phyloP scores from a whole-genome alignment of 1,140 invertebrate genomes.

The Drosophila equinoxialis region DNA sequence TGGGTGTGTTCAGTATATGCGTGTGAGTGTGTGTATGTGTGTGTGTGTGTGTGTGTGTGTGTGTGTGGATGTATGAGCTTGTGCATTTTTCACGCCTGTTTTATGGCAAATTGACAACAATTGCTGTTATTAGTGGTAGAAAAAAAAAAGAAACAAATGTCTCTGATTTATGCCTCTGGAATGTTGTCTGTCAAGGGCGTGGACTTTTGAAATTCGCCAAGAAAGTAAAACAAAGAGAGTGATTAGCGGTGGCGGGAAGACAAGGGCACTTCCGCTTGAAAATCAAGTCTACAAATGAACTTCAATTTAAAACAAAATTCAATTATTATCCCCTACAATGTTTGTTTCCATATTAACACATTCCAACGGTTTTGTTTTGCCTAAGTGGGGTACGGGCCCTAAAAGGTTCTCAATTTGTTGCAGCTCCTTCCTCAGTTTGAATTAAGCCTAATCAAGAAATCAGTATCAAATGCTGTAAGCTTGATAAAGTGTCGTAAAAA shows the following conservation, averaged over 20 bases:
- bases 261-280: conserved; percentile 65
- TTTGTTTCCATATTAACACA: conserved; percentile 66
- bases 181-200: conserved; percentile 79
- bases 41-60: neutral
- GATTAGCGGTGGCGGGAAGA: neutral
- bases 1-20: conserved; percentile 61
- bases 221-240: neutral
- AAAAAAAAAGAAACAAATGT: conserved; percentile 14
- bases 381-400: conserved; percentile 1
- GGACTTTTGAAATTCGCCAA: conserved; percentile 32
- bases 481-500: conserved; percentile 63
- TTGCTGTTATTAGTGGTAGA: conserved; percentile 73
- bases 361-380: conserved; percentile 25
- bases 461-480: conserved; percentile 58
- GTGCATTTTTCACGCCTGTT: conserved; percentile 80
- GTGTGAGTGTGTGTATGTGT: neutral
- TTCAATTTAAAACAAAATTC: conserved; percentile 48
- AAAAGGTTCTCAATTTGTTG: conserved; percentile 51
- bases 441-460: conserved; percentile 39
- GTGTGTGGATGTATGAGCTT: conserved; percentile 28
- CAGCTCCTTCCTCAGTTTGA: conserved; percentile 30
- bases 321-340: conserved; percentile 45
- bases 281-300: conserved; percentile 54
- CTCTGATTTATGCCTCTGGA: conserved; percentile 72
- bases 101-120: conserved; percentile 81